These are phyloP conservation scores for Hecatera dysodea DNA, from an alignment of 2,888 invertebrate genomes.

Conservation along the genomic window DNA sequence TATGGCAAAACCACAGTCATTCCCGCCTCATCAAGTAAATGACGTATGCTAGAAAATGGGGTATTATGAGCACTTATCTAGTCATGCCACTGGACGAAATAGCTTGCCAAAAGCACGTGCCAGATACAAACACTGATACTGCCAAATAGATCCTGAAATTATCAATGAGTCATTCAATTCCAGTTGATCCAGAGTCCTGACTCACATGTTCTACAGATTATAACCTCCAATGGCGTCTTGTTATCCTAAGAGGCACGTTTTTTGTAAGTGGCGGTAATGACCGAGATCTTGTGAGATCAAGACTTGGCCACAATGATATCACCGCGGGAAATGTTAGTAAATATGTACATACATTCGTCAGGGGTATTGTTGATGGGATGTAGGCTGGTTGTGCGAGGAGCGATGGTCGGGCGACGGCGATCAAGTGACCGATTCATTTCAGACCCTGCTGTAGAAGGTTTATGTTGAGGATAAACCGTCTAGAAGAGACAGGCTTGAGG, in stretches of 20 bases:
- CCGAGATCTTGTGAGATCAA: conserved; percentile 54
- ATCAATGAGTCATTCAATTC: conserved; percentile 28
- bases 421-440: neutral
- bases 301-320: conserved; percentile 67
- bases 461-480: neutral
- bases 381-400: conserved; percentile 34
- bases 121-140: neutral
- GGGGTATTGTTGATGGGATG: conserved; percentile 58
- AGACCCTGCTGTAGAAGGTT: neutral
- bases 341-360: conserved; percentile 65
- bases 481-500: too few relatives aligned
- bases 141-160: conserved; percentile 5
- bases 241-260: conserved; percentile 44
- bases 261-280: conserved; percentile 58
- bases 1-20: neutral
- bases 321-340: conserved; percentile 71
- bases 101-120: conserved; percentile 10
- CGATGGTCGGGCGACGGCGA: conserved; percentile 8
- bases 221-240: conserved; percentile 27
- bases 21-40: neutral
- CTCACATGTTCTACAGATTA: conserved; percentile 36
- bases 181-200: conserved; percentile 23
- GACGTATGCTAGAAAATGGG: neutral
- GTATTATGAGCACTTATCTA: neutral
- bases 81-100: neutral